A percentile compares a stretch with the other conserved stretches of the same genome.
Evolutionary conservation across 2,113 vertebrate species (phyloP).

Genomic region (Labrus mixtus): DNA sequence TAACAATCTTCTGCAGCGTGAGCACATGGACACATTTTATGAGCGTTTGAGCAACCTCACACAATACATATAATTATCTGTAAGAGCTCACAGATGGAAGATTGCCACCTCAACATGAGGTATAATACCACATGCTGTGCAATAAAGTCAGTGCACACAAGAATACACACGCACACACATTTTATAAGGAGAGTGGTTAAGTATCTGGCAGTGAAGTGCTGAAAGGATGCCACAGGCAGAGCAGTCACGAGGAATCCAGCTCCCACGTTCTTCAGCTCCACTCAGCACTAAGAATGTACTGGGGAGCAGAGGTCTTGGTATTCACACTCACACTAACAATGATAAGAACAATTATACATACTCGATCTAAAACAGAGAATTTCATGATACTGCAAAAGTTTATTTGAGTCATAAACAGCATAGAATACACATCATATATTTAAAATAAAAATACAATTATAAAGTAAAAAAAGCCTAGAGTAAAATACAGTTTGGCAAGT

Average conservation of each 20-base stretch:
- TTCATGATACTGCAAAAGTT: not conserved
- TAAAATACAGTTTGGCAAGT: too few species aligned
- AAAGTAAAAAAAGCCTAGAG: too few species aligned
- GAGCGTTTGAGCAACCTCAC: slow-evolving; percentile 7
- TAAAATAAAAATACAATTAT: too few species aligned
- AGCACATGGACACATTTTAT: slow-evolving; percentile 17
- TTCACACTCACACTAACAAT: not conserved
- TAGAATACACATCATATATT: too few species aligned
- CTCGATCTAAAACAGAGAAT: too few species aligned
- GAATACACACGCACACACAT: not conserved
- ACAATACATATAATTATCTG: slow-evolving; percentile 27
- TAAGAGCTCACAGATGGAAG: slow-evolving; percentile 33
- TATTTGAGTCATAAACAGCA: too few species aligned
- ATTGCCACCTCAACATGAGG: not conserved
- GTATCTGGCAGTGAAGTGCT: not conserved
- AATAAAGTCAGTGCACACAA: not conserved
- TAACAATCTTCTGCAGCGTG: not conserved
- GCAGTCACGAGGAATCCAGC: slow-evolving; percentile 30
- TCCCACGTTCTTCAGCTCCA: slow-evolving; percentile 12
- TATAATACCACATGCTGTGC: not conserved
- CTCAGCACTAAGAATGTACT: not conserved
- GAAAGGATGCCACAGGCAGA: slow-evolving; percentile 27
- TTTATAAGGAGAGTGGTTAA: not conserved
- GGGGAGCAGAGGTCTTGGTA: not conserved
- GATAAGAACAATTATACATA: too few species aligned